Base-by-base conservation (phyloP, 2,888 invertebrate genomes). In the Oscheius sp. region DNA sequence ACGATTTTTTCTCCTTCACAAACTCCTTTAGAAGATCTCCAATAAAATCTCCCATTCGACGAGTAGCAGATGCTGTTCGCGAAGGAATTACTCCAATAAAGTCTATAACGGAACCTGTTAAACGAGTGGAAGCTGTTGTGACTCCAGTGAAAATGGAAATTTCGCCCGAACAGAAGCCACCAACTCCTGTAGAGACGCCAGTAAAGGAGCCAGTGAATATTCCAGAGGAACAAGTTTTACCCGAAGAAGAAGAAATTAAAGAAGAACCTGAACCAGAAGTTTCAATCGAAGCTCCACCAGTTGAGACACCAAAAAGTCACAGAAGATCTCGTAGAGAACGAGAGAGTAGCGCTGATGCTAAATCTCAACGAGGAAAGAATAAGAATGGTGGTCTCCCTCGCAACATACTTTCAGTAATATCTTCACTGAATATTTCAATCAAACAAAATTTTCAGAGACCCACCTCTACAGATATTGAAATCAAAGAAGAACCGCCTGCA, bases 41-140 rank as follows among this genome's bases (percentile, higher is more conserved):
- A 8, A 27, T 70, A 6, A 58, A 66, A 23, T 61, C 70, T 15
- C 69, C 70, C 27, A 75, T 75, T 53, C 72, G 69, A 10, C 64
- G 65, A 27, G 45, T 77, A 3, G 65, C 70, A 2, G 73, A 73
- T 4, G 71, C 70, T 31, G 66, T 61, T 25, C 42, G 61, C 12
- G 61, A 61, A 25, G 61, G 61, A 27, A 42, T 61, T 27, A 45
- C 42, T 29, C 61, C 61, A 1, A n/a, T 61, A 10, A 52, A 25
- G 50, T n/a, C n/a, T n/a, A 20, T n/a, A 17, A 25, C 37, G 23
- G 37, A 34, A 8, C 3, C 23, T 29, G 17, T 20, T 17, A 39
- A 61, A n/a, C 39, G 20, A 3, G 20, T 29, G n/a, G 4, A 10
- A n/a, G 55, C 12, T 20, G 3, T 8, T 12, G 39, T 42, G n/a